Evolutionary conservation across 2,113 vertebrate genomes (phyloP), one percentile per base, ranked within the genome.

Genomic region (Pedetes capensis): DNA sequence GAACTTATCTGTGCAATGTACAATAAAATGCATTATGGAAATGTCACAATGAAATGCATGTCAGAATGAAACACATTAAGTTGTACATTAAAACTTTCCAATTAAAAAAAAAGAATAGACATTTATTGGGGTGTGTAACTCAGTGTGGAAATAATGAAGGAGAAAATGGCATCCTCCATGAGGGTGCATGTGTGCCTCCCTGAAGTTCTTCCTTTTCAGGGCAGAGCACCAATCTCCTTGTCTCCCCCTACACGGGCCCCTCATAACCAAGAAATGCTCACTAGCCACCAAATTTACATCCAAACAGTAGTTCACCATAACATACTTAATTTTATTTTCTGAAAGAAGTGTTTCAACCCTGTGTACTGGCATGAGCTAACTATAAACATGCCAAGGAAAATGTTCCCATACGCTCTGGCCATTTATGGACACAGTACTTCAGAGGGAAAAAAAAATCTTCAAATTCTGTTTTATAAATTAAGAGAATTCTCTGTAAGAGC

Each of bases 361-460:
- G 49, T 89, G 34, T 88, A 79, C 94, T 94, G 71, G 92, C 47
- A 81, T 51, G 89, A 66, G 75, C 69, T 93, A 96, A 89, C 27
- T 87, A 57, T 87, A 87, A 96, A 89, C 85, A 76, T 85, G 80
- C 69, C 78, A 96, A 71, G 76, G 93, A 55, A 66, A 91, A 95
- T 14, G 32, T n/a, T 89, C 68, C 18, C 74, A 37, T 79, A 63
- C 42, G 83, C 83, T 87, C 86, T 91, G 68, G 55, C 95, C 96
- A 97, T 93, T 96, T 96, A 97, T 94, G 94, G 91, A 71, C 37
- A 89, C 4, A 80, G 42, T 47, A 76, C 89, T 89, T 89, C 39
- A 44, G 13, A 42, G 39, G 5, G n/a, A 6, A 4, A 34, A 39
- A 57, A 86, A 53, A n/a, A 51, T 55, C 39, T 92, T 91, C n/a